Conservation (phyloP, 2,797 vertebrate species). For the Holocentrus rufus region DNA sequence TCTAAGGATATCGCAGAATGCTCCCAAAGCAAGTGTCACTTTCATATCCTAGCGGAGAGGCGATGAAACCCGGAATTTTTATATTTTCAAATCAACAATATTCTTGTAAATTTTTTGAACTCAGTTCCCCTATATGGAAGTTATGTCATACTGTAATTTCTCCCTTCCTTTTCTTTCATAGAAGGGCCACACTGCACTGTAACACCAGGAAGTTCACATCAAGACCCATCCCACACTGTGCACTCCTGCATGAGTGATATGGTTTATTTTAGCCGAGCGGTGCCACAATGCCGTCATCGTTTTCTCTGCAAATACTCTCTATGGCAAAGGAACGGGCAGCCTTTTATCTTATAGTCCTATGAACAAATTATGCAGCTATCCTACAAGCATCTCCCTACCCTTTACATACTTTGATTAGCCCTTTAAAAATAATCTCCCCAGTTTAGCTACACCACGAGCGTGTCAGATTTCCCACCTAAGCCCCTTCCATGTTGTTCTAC, state of each 20-base stretch:
- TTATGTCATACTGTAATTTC: constrained; percentile 37
- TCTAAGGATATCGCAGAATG: neutral
- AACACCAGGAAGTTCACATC: constrained; percentile 79
- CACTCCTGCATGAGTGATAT: constrained; percentile 8
- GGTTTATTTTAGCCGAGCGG: constrained; percentile 20
- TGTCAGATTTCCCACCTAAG: too few relatives aligned
- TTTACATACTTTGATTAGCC: too few relatives aligned
- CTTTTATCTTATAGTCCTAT: neutral
- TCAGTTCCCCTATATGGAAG: constrained; percentile 24
- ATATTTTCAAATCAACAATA: neutral
- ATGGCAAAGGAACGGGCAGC: too few relatives aligned
- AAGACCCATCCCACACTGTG: constrained; percentile 34
- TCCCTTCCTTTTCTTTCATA: constrained; percentile 55
- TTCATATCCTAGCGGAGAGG: neutral
- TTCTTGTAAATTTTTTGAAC: neutral
- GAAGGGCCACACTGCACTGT: constrained; percentile 38
- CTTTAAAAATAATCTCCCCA: too few relatives aligned
- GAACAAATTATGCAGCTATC: neutral
- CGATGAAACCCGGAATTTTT: neutral
- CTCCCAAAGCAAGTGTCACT: neutral
- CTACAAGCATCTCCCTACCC: too few relatives aligned
- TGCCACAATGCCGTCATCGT: constrained; percentile 19
- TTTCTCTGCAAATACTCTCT: constrained; percentile 5
- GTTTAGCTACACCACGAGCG: too few relatives aligned
- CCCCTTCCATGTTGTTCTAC: too few relatives aligned